Conservation (phyloP, 2,797 vertebrate genomes). For the Pseudocheirus occidentalis region DNA sequence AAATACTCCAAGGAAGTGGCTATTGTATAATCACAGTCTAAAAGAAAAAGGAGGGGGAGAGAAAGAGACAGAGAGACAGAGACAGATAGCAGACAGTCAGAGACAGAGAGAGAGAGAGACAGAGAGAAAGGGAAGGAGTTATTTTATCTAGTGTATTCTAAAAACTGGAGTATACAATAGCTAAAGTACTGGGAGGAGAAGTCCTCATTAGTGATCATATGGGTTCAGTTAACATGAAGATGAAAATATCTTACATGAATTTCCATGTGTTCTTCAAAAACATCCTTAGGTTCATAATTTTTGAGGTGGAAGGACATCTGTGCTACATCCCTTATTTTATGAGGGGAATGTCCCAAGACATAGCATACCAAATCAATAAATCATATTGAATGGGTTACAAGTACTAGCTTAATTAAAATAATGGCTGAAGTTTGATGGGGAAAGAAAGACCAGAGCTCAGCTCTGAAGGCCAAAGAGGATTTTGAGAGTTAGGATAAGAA, state of each 20-base stretch:
- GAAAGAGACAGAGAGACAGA: background rate
- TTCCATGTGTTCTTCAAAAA: background rate
- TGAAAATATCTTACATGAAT: background rate
- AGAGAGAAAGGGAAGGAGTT: background rate
- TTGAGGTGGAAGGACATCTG: background rate
- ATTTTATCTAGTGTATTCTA: background rate
- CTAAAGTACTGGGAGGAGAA: background rate
- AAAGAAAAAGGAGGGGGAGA: background rate
- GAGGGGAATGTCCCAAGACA: background rate
- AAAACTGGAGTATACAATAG: background rate
- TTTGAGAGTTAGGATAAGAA: background rate
- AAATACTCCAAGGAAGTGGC: background rate
- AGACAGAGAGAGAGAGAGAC: too few species aligned
- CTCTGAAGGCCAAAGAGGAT: background rate
- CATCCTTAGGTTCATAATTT: background rate
- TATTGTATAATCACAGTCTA: background rate
- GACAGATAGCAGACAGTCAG: background rate
- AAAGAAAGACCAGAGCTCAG: background rate
- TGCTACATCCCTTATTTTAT: background rate
- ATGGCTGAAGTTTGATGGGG: background rate
- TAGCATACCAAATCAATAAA: background rate
- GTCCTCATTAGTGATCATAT: background rate
- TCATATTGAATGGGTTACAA: background rate
- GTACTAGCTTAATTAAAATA: background rate
- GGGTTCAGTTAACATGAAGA: background rate